Evolutionary conservation across 2,888 invertebrate genomes (phyloP).

Genomic region (Epistrophella euchroma): DNA sequence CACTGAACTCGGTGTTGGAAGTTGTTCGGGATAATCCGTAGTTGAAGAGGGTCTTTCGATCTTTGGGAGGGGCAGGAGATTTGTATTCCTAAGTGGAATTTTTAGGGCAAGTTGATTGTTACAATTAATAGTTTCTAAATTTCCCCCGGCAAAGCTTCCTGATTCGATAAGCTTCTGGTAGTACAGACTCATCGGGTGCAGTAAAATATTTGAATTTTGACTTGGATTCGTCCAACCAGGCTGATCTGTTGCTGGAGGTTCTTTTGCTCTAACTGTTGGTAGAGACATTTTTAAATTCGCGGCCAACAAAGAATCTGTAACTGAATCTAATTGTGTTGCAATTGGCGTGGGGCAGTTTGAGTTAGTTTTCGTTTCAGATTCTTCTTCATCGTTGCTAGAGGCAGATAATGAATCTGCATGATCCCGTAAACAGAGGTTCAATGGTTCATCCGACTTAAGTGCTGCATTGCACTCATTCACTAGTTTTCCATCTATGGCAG

Average conservation of each 20-base stretch:
- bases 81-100: constrained; percentile 81
- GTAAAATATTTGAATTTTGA: constrained; percentile 85
- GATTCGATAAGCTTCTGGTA: constrained; percentile 89
- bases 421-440: constrained; percentile 93
- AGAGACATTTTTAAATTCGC: constrained; percentile 84
- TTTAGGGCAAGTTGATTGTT: constrained; percentile 83
- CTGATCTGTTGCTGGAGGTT: constrained; percentile 79
- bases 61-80: constrained; percentile 78
- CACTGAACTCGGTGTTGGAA: constrained; percentile 83
- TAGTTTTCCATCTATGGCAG: constrained; percentile 82
- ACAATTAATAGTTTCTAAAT: constrained; percentile 82
- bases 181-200: constrained; percentile 91
- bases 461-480: constrained; percentile 3
- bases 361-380: constrained; percentile 71
- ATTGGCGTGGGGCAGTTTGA: constrained; percentile 79
- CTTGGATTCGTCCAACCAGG: constrained; percentile 85
- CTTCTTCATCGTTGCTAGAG: constrained; percentile 81
- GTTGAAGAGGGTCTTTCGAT: constrained; percentile 67
- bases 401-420: constrained; percentile 82
- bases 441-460: constrained; percentile 87
- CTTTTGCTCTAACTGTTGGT: constrained; percentile 83
- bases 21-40: constrained; percentile 77
- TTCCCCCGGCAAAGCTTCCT: constrained; percentile 81
- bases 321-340: constrained; percentile 77
- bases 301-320: constrained; percentile 78